phyloP scores from a whole-genome alignment of 2,888 invertebrate genomes.

The Eudasyphora cyanicolor region DNA sequence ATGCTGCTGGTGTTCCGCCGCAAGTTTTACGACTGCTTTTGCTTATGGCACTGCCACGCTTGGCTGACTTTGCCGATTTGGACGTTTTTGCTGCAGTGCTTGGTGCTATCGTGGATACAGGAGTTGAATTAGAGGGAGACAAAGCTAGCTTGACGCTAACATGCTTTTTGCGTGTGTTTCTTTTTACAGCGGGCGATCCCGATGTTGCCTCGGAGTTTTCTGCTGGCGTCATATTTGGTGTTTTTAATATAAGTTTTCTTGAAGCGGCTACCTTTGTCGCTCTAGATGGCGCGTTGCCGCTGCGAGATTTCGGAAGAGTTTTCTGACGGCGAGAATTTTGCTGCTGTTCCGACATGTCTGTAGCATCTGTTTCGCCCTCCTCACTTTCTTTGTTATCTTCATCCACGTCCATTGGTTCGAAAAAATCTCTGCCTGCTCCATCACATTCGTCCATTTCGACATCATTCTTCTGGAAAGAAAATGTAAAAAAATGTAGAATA shows the following conservation, averaged over 20 bases:
- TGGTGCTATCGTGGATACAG: slow-evolving; percentile 41
- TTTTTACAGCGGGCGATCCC: slow-evolving; percentile 45
- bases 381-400: slow-evolving; percentile 48
- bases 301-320: slow-evolving; percentile 41
- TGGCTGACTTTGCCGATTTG: slow-evolving; percentile 67
- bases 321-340: slow-evolving; percentile 13
- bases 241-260: slow-evolving; percentile 51
- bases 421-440: slow-evolving; percentile 31
- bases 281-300: slow-evolving; percentile 39
- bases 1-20: slow-evolving; percentile 67
- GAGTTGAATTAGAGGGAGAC: slow-evolving; percentile 3
- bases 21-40: slow-evolving; percentile 51
- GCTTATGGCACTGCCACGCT: slow-evolving; percentile 73
- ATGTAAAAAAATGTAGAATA: not conserved
- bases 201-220: not conserved
- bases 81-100: slow-evolving; percentile 36
- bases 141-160: slow-evolving; percentile 3
- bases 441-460: slow-evolving; percentile 57
- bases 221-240: slow-evolving; percentile 30
- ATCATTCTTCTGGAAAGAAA: slow-evolving; percentile 27
- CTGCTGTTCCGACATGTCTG: slow-evolving; percentile 58
- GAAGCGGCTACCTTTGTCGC: slow-evolving; percentile 37
- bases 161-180: slow-evolving; percentile 55
- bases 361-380: slow-evolving; percentile 62
- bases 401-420: slow-evolving; percentile 58